These are phyloP conservation scores for Pharmacophagus antenor DNA, from an alignment of 2,888 invertebrate species.

Conservation along the genomic window DNA sequence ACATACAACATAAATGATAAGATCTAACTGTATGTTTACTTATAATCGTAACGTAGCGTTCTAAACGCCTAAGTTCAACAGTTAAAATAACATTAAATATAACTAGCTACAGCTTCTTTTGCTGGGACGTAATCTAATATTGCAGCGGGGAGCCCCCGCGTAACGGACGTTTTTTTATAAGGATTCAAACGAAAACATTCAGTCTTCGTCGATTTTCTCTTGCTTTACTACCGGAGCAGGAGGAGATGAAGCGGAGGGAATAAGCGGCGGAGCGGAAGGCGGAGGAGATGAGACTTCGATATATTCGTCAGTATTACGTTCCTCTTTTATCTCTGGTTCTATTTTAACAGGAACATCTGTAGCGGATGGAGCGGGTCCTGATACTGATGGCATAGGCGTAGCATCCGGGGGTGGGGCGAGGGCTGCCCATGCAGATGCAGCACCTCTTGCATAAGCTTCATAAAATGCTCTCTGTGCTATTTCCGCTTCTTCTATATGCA, in stretches of 20 bases:
- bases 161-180: conserved; percentile 63
- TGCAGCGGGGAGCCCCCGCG: conserved; percentile 68
- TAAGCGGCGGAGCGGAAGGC: conserved; percentile 46
- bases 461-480: conserved; percentile 74
- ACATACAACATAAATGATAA: conserved; percentile 69
- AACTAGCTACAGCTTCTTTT: conserved; percentile 58
- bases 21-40: conserved; percentile 43
- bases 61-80: conserved; percentile 74
- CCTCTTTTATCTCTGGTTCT: conserved; percentile 72
- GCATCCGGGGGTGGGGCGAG: conserved; percentile 57
- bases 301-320: conserved; percentile 69
- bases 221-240: conserved; percentile 60
- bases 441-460: conserved; percentile 72
- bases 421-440: conserved; percentile 71
- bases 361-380: conserved; percentile 40
- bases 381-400: conserved; percentile 35
- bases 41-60: conserved; percentile 64
- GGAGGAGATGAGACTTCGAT: conserved; percentile 75
- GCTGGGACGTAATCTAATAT: conserved; percentile 78
- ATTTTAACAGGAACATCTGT: conserved; percentile 54
- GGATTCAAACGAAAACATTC: conserved; percentile 36
- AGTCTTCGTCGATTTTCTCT: conserved; percentile 69
- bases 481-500: conserved; percentile 79
- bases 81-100: conserved; percentile 54
- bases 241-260: conserved; percentile 40